phyloP scores from a whole-genome alignment of 30 jellyfish, hydroid and myxozoan species.

The Aurelia sp. region DNA sequence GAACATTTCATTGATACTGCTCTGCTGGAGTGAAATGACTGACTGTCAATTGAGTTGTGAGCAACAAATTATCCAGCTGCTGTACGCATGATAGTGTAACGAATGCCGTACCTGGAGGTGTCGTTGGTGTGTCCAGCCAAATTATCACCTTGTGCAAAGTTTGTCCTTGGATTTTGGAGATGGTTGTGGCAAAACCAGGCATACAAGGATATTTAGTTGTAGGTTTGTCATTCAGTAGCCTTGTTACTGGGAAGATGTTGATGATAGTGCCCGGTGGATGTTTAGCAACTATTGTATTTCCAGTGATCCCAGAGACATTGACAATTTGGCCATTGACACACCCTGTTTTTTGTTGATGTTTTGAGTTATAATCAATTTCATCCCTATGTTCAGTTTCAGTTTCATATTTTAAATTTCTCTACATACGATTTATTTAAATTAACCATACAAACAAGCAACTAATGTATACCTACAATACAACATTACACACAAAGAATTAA shows the following conservation, averaged over 20 bases:
- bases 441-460: no score
- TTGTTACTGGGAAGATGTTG: background rate
- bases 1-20: background rate
- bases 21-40: background rate
- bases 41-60: background rate
- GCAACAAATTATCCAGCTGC: no score
- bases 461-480: no score
- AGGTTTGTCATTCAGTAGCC: background rate
- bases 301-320: background rate
- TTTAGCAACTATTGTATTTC: background rate
- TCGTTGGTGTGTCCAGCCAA: background rate
- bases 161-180: constrained; percentile 1
- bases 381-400: background rate
- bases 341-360: background rate
- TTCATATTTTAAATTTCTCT: no score
- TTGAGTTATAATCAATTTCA: background rate
- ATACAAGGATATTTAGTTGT: background rate
- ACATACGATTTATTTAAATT: no score
- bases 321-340: constrained; percentile 28
- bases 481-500: no score
- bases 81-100: background rate
- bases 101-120: background rate
- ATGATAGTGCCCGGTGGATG: background rate
- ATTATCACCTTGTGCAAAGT: background rate
- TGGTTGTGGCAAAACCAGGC: constrained; percentile 5